Percentiles rank a stretch among this genome's conserved stretches.
Conservation (phyloP, 2,113 vertebrate genomes). For the Thryonomys swinderianus region DNA sequence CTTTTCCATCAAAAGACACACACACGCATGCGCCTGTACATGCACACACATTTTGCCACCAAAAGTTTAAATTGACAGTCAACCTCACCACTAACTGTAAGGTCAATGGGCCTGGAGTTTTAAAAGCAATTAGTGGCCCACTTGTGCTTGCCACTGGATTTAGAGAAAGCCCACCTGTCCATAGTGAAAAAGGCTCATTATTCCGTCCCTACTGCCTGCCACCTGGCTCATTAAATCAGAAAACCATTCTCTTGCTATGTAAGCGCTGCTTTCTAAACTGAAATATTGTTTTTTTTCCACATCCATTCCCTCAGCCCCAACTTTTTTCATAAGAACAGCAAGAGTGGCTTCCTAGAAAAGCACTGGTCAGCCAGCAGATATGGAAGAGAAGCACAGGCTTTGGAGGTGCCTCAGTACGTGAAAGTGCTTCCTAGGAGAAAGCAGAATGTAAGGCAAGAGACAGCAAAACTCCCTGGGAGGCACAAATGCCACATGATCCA, state of each 20-base stretch:
- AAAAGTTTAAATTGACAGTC: slow-evolving; percentile 57
- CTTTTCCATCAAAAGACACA: slow-evolving; percentile 40
- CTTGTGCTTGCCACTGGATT: slow-evolving; percentile 59
- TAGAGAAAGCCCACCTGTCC: slow-evolving; percentile 59
- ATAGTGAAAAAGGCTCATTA: slow-evolving; percentile 58
- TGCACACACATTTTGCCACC: not conserved
- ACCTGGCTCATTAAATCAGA: slow-evolving; percentile 68
- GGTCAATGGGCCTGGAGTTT: slow-evolving; percentile 58
- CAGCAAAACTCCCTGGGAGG: not conserved
- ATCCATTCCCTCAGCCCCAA: not conserved
- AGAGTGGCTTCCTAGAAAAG: not conserved
- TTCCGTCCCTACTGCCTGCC: slow-evolving; percentile 44
- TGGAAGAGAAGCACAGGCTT: not conserved
- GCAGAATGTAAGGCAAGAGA: not conserved
- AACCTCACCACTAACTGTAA: slow-evolving; percentile 40
- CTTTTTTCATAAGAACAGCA: not conserved
- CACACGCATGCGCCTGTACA: not conserved
- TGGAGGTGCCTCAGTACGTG: not conserved
- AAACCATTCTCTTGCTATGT: not conserved
- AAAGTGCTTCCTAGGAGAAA: slow-evolving; percentile 17
- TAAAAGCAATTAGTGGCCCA: slow-evolving; percentile 70
- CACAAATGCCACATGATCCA: not conserved
- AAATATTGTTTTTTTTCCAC: slow-evolving; percentile 31
- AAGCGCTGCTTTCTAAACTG: slow-evolving; percentile 28
- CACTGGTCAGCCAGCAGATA: not conserved